phyloP scores from a whole-genome alignment of 2,797 vertebrate genomes.

The Syngnathus acus region DNA sequence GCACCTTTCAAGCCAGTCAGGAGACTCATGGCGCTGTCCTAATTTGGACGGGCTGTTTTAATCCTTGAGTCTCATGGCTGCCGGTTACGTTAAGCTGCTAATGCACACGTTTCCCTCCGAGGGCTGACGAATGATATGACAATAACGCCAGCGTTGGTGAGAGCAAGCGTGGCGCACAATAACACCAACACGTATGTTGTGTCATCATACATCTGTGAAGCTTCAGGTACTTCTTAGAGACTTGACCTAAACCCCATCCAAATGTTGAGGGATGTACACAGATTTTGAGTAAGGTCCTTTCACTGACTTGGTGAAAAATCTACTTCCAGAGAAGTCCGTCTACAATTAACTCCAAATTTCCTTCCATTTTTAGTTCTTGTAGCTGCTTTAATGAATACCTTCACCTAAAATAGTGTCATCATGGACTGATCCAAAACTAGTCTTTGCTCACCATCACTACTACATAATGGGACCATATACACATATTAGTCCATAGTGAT shows the following conservation, averaged over 20 bases:
- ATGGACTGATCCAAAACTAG: background rate
- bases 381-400: background rate
- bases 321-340: background rate
- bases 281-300: background rate
- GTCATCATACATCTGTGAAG: background rate
- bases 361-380: background rate
- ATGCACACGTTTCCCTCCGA: conserved; percentile 27
- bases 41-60: conserved; percentile 53
- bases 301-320: background rate
- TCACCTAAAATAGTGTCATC: background rate
- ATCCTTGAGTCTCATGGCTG: conserved; percentile 38
- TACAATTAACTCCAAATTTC: background rate
- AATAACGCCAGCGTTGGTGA: conserved; percentile 24
- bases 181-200: background rate
- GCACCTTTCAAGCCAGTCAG: conserved; percentile 32
- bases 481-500: conserved; percentile 19
- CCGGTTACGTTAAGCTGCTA: conserved; percentile 41
- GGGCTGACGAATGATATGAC: conserved; percentile 15
- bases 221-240: conserved; percentile 16
- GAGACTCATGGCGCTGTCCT: conserved; percentile 44
- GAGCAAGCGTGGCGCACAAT: conserved; percentile 14
- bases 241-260: background rate
- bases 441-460: background rate
- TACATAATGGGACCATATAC: conserved; percentile 15
- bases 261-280: background rate